Percentiles rank a stretch among this genome's conserved stretches.
Evolutionary conservation across 2,888 invertebrate genomes (phyloP).

Genomic region (Eupeodes latifasciatus): DNA sequence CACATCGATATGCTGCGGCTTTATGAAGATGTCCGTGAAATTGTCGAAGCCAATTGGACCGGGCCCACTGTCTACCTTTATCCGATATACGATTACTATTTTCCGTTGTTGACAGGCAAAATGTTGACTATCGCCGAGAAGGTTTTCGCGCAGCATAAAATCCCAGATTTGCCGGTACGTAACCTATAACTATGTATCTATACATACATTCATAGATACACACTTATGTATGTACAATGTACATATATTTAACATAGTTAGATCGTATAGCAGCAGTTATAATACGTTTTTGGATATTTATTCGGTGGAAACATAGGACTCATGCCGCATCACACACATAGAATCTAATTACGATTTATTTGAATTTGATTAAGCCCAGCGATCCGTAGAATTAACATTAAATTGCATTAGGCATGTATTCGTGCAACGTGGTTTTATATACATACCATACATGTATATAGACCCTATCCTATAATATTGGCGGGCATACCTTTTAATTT

Average conservation of each 20-base stretch:
- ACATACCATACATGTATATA: too few relatives aligned
- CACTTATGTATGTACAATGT: too few relatives aligned
- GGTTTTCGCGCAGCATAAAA: conserved; percentile 80
- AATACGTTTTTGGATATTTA: conserved; percentile 15
- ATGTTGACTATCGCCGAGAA: conserved; percentile 82
- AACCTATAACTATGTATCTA: background rate
- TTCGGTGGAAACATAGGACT: conserved; percentile 31
- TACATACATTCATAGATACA: background rate
- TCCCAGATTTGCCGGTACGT: conserved; percentile 82
- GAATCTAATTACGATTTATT: conserved; percentile 82
- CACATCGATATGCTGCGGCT: conserved; percentile 82
- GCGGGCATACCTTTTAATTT: conserved; percentile 63
- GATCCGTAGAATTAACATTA: conserved; percentile 84
- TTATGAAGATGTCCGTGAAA: conserved; percentile 81
- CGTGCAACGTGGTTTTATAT: conserved; percentile 14
- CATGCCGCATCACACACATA: conserved; percentile 28
- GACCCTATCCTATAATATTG: conserved; percentile 4
- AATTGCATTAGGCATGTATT: conserved; percentile 81
- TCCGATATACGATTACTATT: conserved; percentile 84
- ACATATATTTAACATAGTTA: background rate
- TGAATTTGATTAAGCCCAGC: conserved; percentile 83
- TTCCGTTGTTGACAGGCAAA: conserved; percentile 81
- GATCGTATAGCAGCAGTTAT: conserved; percentile 1
- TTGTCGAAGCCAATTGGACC: conserved; percentile 81
- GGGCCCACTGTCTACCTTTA: conserved; percentile 83